These are phyloP conservation scores for Platyura marginata DNA, from an alignment of 1,140 invertebrate species.

Conservation along the genomic window DNA sequence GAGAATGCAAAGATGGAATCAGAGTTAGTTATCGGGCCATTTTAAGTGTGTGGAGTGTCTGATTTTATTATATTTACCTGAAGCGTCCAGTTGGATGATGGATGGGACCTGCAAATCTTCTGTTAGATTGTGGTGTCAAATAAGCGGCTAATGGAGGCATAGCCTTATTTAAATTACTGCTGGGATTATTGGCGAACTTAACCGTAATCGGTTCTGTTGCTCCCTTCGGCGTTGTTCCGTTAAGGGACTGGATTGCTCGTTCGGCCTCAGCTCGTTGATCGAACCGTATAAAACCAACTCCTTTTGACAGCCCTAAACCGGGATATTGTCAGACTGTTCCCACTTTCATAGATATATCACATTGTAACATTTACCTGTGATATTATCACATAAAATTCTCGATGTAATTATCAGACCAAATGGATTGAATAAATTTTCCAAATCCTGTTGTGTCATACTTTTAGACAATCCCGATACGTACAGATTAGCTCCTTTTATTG, in stretches of 20 bases:
- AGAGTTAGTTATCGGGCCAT: no score
- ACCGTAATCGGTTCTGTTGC: constrained; percentile 30
- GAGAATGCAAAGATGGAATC: no score
- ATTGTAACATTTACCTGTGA: constrained; percentile 29
- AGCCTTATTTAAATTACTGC: constrained; percentile 26
- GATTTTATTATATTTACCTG: constrained; percentile 1
- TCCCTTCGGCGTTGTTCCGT: constrained; percentile 29
- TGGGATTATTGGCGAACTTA: constrained; percentile 31
- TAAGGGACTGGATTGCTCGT: constrained; percentile 29
- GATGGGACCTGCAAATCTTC: constrained; percentile 5
- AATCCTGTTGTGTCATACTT: constrained; percentile 57
- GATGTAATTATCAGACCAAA: constrained; percentile 67
- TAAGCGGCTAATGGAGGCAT: constrained; percentile 11
- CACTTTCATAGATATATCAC: neutral
- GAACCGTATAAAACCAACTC: constrained; percentile 31
- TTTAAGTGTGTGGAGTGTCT: no score
- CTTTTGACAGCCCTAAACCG: constrained; percentile 25
- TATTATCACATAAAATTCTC: constrained; percentile 62
- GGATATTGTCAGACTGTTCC: neutral
- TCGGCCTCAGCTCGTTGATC: constrained; percentile 31
- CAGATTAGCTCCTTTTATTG: constrained; percentile 68
- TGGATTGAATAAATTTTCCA: constrained; percentile 55
- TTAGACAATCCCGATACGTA: constrained; percentile 69
- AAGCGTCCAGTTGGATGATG: constrained; percentile 4
- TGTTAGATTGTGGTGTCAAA: constrained; percentile 17